phyloP scores from a whole-genome alignment of 2,797 vertebrate genomes.

The Dicrostonyx torquatus region DNA sequence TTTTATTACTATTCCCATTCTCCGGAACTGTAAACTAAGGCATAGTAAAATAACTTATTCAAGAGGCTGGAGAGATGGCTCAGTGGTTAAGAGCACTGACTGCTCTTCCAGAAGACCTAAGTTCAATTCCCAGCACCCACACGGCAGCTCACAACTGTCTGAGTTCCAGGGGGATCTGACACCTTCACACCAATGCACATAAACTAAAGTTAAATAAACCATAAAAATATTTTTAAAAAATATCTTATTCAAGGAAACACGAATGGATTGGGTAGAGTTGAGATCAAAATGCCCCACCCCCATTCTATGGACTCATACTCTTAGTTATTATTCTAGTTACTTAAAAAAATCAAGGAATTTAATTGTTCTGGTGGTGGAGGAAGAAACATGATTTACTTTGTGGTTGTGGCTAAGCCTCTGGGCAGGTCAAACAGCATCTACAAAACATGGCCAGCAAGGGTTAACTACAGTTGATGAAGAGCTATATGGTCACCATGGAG shows the following conservation, averaged over 20 bases:
- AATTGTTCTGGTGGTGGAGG: conserved; percentile 7
- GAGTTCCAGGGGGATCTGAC: too few species aligned
- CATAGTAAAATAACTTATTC: neutral
- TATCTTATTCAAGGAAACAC: neutral
- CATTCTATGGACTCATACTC: neutral
- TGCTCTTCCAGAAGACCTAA: too few species aligned
- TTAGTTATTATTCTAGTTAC: conserved; percentile 51
- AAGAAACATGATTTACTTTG: neutral
- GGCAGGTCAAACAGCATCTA: neutral
- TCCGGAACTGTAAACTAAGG: conserved; percentile 43
- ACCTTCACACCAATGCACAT: too few species aligned
- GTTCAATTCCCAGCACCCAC: too few species aligned
- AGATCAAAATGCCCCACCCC: neutral
- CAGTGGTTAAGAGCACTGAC: too few species aligned
- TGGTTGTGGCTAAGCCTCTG: neutral
- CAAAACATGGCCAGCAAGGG: neutral
- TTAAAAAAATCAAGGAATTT: conserved; percentile 21
- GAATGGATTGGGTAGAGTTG: neutral
- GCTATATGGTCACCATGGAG: conserved; percentile 61
- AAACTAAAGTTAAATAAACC: too few species aligned
- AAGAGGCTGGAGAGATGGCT: too few species aligned
- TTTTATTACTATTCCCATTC: conserved; percentile 43
- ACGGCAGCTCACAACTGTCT: too few species aligned
- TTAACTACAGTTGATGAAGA: conserved; percentile 62
- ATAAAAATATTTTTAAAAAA: too few species aligned